Conservation (phyloP, 2,113 vertebrate species). For the Morone saxatilis region DNA sequence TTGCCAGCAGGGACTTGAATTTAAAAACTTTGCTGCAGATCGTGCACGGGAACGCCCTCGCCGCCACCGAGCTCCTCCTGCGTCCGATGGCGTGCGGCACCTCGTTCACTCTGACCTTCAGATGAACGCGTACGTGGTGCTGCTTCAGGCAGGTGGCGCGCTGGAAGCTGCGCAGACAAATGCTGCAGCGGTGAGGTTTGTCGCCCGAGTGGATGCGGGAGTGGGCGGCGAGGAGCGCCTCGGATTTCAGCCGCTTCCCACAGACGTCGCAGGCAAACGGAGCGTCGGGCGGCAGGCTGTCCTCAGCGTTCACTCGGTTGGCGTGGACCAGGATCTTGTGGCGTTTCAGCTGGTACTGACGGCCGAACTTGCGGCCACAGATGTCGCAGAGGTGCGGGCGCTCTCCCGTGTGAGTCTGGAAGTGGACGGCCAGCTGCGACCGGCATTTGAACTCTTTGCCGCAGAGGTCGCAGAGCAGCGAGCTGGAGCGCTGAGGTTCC, state of each 20-base stretch:
- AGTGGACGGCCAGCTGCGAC: constrained; percentile 73
- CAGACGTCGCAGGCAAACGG: constrained; percentile 57
- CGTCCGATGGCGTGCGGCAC: rapidly evolving
- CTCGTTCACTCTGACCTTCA: background rate
- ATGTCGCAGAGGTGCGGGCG: constrained; percentile 76
- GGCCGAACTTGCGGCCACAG: constrained; percentile 75
- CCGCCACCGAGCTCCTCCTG: rapidly evolving
- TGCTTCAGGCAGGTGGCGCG: constrained; percentile 64
- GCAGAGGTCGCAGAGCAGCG: constrained; percentile 74
- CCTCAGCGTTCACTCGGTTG: rapidly evolving
- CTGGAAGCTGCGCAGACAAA: constrained; percentile 70
- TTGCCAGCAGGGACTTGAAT: constrained; percentile 66
- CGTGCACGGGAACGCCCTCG: constrained; percentile 46
- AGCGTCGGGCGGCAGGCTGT: rapidly evolving
- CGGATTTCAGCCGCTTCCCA: constrained; percentile 55
- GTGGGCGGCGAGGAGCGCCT: constrained; percentile 53
- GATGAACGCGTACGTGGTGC: constrained; percentile 68
- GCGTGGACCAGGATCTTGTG: constrained; percentile 69
- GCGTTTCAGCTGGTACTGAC: constrained; percentile 71
- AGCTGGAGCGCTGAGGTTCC: background rate
- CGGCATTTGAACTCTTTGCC: constrained; percentile 72
- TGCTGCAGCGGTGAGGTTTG: constrained; percentile 52
- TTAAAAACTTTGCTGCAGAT: constrained; percentile 64
- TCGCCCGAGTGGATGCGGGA: constrained; percentile 38
- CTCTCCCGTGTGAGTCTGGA: constrained; percentile 72